phyloP scores from a whole-genome alignment of 2,888 invertebrate genomes.

The Cylloceria caligata region DNA sequence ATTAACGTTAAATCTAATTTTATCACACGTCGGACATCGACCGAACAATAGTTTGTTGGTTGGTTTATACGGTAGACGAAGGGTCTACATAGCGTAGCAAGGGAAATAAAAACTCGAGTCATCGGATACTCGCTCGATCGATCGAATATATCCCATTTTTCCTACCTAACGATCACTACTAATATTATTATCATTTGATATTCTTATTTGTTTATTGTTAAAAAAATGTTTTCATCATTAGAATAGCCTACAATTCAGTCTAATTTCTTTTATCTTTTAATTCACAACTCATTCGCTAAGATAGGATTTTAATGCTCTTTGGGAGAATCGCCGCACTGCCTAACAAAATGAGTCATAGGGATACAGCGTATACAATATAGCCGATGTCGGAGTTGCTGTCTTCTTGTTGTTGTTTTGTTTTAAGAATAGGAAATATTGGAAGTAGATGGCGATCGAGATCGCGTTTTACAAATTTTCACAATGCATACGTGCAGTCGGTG shows the following conservation, averaged over 20 bases:
- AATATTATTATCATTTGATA: conserved; percentile 23
- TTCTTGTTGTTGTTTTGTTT: conserved; percentile 1
- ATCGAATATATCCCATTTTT: conserved; percentile 28
- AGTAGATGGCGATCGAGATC: conserved; percentile 20
- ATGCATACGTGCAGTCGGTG: conserved; percentile 20
- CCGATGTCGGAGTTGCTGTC: neutral
- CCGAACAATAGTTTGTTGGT: too few relatives aligned
- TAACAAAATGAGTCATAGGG: conserved; percentile 16
- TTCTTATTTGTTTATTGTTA: neutral
- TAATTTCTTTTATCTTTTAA: conserved; percentile 41
- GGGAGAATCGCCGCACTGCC: conserved; percentile 31
- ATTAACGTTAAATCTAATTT: conserved; percentile 50
- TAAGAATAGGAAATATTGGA: neutral
- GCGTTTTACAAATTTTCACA: conserved; percentile 13
- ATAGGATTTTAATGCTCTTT: neutral
- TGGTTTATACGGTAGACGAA: too few relatives aligned
- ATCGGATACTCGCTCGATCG: conserved; percentile 56
- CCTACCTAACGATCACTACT: conserved; percentile 33
- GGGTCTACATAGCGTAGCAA: too few relatives aligned
- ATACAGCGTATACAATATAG: too few relatives aligned
- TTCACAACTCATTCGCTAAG: conserved; percentile 14
- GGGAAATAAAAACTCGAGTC: conserved; percentile 24
- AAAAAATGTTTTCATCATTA: conserved; percentile 36
- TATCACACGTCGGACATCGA: conserved; percentile 65
- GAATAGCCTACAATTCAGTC: conserved; percentile 70